Percentiles rank a stretch among this genome's conserved stretches.
These are phyloP conservation scores for Hecatera dysodea DNA, from an alignment of 2,888 invertebrate genomes.

Conservation along the genomic window DNA sequence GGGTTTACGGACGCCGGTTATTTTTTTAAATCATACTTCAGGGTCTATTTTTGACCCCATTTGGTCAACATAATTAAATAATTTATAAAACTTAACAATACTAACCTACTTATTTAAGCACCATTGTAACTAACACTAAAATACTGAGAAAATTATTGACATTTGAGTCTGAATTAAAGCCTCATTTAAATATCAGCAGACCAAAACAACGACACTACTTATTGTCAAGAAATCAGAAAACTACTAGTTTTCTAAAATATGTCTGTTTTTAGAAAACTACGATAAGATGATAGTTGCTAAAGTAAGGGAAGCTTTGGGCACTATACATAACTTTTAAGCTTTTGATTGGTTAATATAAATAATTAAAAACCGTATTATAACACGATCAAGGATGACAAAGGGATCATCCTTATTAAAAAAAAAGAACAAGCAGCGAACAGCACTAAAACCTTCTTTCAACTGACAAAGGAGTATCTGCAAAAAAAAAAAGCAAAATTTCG, in stretches of 20 bases:
- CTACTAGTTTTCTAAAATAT: neutral
- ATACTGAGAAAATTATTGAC: too few relatives aligned
- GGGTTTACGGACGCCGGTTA: neutral
- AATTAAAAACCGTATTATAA: too few relatives aligned
- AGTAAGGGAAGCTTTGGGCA: too few relatives aligned
- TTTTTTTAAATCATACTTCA: neutral
- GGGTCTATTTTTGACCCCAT: neutral
- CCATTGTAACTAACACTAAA: too few relatives aligned
- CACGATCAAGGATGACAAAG: too few relatives aligned
- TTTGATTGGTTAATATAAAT: too few relatives aligned
- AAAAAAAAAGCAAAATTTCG: constrained; percentile 4
- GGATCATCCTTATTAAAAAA: neutral
- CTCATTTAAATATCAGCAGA: neutral
- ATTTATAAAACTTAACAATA: too few relatives aligned
- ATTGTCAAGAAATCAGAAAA: neutral
- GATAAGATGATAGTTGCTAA: neutral
- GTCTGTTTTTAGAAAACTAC: neutral
- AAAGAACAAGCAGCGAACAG: neutral
- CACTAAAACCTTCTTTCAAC: neutral
- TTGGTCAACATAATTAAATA: too few relatives aligned
- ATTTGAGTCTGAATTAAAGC: too few relatives aligned
- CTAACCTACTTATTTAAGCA: too few relatives aligned
- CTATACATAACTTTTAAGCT: too few relatives aligned
- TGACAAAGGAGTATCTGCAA: constrained; percentile 10
- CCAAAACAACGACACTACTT: neutral